These are phyloP conservation scores for Hippolais icterina DNA, from an alignment of 2,113 vertebrate genomes.

Conservation along the genomic window DNA sequence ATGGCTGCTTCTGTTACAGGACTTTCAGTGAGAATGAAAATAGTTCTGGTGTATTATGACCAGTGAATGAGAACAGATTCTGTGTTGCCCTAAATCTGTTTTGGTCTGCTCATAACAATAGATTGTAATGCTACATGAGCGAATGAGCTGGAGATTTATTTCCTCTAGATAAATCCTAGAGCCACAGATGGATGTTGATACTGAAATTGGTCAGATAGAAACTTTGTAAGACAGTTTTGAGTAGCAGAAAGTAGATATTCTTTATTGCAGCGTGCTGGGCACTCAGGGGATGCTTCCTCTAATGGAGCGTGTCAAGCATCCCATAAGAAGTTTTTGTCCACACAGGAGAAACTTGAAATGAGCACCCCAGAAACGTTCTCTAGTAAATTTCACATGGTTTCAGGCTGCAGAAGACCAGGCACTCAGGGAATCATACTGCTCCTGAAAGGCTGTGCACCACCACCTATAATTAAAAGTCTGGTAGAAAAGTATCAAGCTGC, in stretches of 20 bases:
- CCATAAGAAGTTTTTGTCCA: neutral
- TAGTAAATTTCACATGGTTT: neutral
- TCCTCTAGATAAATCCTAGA: neutral
- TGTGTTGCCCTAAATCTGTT: neutral
- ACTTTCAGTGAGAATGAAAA: neutral
- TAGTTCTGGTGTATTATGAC: neutral
- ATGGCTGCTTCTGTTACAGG: neutral
- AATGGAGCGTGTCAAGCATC: accelerated
- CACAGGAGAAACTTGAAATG: neutral
- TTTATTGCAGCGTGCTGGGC: accelerated
- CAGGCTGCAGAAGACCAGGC: neutral
- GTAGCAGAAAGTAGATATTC: neutral
- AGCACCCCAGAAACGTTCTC: neutral
- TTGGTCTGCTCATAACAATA: neutral
- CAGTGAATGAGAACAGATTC: neutral
- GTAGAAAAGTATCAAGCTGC: accelerated
- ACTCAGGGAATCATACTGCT: neutral
- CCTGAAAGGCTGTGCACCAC: neutral
- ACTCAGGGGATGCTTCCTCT: accelerated
- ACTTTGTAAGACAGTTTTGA: neutral
- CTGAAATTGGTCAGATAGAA: neutral
- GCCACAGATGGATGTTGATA: neutral
- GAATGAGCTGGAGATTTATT: neutral
- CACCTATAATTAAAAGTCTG: neutral
- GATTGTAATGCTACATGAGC: neutral